Percentiles rank a stretch among this genome's conserved stretches.
These are phyloP conservation scores for Catharus ustulatus DNA, from an alignment of 2,797 vertebrate genomes.

Conservation along the genomic window DNA sequence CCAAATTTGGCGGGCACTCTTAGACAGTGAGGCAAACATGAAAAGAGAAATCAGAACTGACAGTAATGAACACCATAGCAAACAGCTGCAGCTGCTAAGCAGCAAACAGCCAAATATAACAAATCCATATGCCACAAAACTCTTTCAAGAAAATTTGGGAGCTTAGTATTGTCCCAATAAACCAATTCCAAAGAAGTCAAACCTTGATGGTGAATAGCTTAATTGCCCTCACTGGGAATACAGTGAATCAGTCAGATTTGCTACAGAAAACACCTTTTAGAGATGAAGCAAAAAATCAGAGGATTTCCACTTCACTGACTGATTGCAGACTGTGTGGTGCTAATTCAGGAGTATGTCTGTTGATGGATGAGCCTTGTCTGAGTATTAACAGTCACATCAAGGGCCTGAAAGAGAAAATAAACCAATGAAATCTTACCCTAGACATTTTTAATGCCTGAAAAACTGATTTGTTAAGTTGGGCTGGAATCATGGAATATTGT, in stretches of 20 bases:
- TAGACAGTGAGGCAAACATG: neutral
- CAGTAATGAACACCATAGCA: neutral
- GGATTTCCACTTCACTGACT: neutral
- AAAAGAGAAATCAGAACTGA: slow-evolving; percentile 10
- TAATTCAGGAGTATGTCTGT: neutral
- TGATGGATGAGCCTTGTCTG: neutral
- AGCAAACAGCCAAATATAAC: slow-evolving; percentile 4
- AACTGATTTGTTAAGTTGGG: neutral
- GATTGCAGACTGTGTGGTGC: neutral
- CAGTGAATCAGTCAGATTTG: neutral
- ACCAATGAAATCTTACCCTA: neutral
- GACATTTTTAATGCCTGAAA: neutral
- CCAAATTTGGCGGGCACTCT: neutral
- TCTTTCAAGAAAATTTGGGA: neutral
- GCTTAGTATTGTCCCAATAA: slow-evolving; percentile 3
- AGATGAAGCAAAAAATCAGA: neutral
- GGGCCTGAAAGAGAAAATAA: neutral
- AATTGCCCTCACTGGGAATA: slow-evolving; percentile 54
- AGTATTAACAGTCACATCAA: neutral
- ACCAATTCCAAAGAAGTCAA: neutral
- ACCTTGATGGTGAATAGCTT: slow-evolving; percentile 37
- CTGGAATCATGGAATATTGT: neutral
- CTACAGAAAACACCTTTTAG: neutral
- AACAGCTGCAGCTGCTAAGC: neutral
- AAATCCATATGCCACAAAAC: neutral